Conservation (phyloP, 2,888 invertebrate genomes). For the Zelleria hepariella region DNA sequence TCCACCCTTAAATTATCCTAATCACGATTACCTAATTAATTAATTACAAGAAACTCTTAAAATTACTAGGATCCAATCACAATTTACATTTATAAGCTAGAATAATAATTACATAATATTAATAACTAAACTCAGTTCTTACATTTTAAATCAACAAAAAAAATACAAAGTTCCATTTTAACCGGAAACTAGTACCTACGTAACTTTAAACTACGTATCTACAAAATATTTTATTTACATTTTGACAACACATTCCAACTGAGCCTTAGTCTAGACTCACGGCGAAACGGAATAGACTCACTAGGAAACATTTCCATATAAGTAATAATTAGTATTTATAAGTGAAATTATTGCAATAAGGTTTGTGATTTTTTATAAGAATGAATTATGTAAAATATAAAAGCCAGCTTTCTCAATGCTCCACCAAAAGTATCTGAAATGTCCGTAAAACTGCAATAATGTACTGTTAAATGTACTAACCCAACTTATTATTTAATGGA, state of each 20-base stretch:
- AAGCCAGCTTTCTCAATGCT: background rate
- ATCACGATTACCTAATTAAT: slow-evolving; percentile 1
- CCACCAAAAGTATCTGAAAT: background rate
- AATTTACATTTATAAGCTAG: slow-evolving; percentile 43
- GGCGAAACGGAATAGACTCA: background rate
- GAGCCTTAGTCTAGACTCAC: background rate
- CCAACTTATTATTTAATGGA: background rate
- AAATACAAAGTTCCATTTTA: slow-evolving; percentile 8
- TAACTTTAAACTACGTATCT: background rate
- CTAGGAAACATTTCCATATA: background rate
- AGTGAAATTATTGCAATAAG: background rate
- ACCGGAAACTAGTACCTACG: background rate
- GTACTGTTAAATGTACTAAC: background rate
- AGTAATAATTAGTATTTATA: background rate
- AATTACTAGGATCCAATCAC: slow-evolving; percentile 62
- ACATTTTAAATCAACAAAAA: slow-evolving; percentile 18
- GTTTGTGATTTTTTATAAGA: background rate
- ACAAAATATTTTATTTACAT: background rate
- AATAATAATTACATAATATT: slow-evolving; percentile 22
- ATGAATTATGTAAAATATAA: background rate
- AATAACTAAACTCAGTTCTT: slow-evolving; percentile 30
- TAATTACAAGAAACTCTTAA: slow-evolving; percentile 42
- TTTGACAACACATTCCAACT: background rate
- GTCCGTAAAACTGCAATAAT: background rate
- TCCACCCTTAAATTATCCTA: slow-evolving; percentile 17